A percentile compares a stretch with the other conserved stretches of the same genome.
Conservation (phyloP, 2,888 invertebrate species). For the Notodonta dromedarius region DNA sequence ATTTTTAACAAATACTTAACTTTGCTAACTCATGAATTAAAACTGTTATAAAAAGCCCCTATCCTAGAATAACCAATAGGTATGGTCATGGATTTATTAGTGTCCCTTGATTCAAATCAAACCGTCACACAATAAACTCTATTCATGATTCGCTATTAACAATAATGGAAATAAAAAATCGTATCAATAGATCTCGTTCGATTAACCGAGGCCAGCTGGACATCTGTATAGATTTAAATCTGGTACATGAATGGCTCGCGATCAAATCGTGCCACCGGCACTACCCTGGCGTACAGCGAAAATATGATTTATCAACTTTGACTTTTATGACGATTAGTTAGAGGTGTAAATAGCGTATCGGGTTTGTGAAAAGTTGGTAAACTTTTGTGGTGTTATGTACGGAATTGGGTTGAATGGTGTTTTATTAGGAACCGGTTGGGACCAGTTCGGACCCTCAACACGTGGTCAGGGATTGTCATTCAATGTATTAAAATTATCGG, state of each 20-base stretch:
- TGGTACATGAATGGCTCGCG: conserved; percentile 45
- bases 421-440: conserved; percentile 75
- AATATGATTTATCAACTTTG: conserved; percentile 15
- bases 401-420: conserved; percentile 76
- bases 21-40: no score
- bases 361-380: conserved; percentile 13
- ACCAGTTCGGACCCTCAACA: conserved; percentile 75
- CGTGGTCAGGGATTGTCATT: conserved; percentile 79
- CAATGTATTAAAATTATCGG: conserved; percentile 74
- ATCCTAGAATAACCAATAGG: no score
- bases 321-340: conserved; percentile 23
- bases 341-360: conserved; percentile 30
- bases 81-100: background rate
- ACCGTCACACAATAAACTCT: conserved; percentile 21
- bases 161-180: conserved; percentile 52
- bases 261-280: conserved; percentile 40
- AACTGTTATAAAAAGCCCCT: no score
- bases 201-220: conserved; percentile 64
- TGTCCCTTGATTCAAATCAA: conserved; percentile 1
- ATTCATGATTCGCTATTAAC: conserved; percentile 24
- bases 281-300: conserved; percentile 10
- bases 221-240: conserved; percentile 56
- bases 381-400: conserved; percentile 48
- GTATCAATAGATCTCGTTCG: conserved; percentile 68
- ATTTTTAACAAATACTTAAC: no score